These are phyloP conservation scores for Catocala fraxini DNA, from an alignment of 2,888 invertebrate genomes.

Conservation along the genomic window DNA sequence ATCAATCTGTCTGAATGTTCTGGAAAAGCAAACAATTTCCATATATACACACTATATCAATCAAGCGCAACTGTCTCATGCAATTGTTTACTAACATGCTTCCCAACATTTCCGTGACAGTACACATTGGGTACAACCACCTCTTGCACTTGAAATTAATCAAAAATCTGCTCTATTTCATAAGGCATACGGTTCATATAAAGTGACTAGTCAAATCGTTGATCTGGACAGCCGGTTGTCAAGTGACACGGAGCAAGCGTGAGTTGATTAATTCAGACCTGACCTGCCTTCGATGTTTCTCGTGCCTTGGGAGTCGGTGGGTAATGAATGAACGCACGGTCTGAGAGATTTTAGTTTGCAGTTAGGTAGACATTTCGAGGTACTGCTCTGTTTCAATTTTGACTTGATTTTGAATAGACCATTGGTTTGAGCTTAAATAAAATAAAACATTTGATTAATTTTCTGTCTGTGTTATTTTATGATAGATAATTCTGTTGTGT, in stretches of 20 bases:
- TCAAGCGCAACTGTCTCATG: constrained; percentile 47
- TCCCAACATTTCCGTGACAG: constrained; percentile 50
- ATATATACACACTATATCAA: constrained; percentile 37
- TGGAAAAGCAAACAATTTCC: constrained; percentile 18
- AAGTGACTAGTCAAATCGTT: constrained; percentile 33
- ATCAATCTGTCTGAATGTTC: not conserved
- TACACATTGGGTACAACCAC: constrained; percentile 40
- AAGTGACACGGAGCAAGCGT: constrained; percentile 59
- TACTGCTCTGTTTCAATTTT: constrained; percentile 22
- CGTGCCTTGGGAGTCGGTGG: constrained; percentile 50
- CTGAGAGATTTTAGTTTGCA: constrained; percentile 32
- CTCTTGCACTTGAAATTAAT: constrained; percentile 6
- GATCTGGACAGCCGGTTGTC: constrained; percentile 55
- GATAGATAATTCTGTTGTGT: no score
- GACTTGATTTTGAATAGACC: not conserved
- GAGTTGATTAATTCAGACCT: constrained; percentile 68
- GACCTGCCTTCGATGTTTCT: constrained; percentile 62
- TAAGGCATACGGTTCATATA: constrained; percentile 20
- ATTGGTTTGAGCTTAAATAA: no score
- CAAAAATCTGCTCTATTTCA: constrained; percentile 21
- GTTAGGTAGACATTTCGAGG: constrained; percentile 32
- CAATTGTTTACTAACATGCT: constrained; percentile 53
- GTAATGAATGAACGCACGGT: constrained; percentile 44
- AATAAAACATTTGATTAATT: no score
- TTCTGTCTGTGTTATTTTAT: no score